Evolutionary conservation across 2,888 invertebrate genomes (phyloP), one percentile per base, ranked within the genome.

Genomic region (Thymelicus sylvestris): DNA sequence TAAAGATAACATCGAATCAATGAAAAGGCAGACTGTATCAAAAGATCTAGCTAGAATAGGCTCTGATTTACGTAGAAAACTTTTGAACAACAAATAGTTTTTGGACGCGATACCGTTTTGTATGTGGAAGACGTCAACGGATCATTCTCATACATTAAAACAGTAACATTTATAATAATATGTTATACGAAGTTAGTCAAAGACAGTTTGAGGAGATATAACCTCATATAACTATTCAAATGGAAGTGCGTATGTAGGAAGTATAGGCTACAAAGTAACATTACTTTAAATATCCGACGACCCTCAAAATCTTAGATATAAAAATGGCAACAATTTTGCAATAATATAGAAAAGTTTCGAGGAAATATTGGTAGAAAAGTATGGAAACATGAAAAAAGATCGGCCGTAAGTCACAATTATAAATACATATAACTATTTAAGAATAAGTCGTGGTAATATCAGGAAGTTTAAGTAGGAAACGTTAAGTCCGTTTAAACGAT

Each of bases 391-490:
- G 47, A 24, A 47, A 10, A 67, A 19, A 60, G 67, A 74, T 72
- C 75, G 73, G 70, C 73, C 72, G 59, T 5, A 24, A 31, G 74
- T 72, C 73, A 77, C 74, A 76, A 77, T 74, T 79, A 77, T 81
- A 78, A 68, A 78, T 74, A 74, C 82, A 81, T 83, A 84, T 39
- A 74, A 75, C 83, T 84, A 84, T 75, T 76, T 79, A 85, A 77
- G 78, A 81, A 83, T 78, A 83, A 77, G 73, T 80, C 77, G 80
- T 75, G 79, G 81, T 83, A 84, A 81, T 78, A 81, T 77, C 80
- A 82, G 78, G 80, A 79, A 80, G 78, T 79, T 74, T 74, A 75
- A 77, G 77, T 76, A 78, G 83, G 84, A 85, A 86, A 86, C 83
- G 71, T 70, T 78, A n/a, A 52, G 50, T 67, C 13, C 39, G 15